Evolutionary conservation across 2,888 invertebrate species (phyloP).

Genomic region (Rhodophaea formosa): DNA sequence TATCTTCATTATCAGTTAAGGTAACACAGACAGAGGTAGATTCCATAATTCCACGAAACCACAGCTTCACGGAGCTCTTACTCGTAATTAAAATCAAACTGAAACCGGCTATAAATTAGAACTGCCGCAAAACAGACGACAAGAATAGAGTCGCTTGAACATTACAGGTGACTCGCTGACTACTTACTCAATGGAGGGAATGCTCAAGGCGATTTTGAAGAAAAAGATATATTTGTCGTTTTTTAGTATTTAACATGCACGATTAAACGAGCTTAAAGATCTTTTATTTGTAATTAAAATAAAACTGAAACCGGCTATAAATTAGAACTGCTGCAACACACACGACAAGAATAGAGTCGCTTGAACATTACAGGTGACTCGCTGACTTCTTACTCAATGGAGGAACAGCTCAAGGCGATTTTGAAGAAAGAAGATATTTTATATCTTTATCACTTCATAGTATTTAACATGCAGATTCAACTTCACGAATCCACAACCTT

Average conservation of each 20-base stretch:
- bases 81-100: conserved; percentile 28
- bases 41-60: conserved; percentile 9
- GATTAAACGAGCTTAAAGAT: too few species aligned
- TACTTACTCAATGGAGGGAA: too few species aligned
- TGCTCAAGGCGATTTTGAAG: too few species aligned
- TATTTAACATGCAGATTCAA: too few species aligned
- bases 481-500: too few species aligned
- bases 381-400: too few species aligned
- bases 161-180: conserved; percentile 11
- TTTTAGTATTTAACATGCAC: too few species aligned
- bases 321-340: conserved; percentile 20
- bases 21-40: neutral
- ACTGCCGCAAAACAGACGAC: conserved; percentile 13
- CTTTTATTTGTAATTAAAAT: conserved; percentile 26
- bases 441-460: too few species aligned
- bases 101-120: conserved; percentile 24
- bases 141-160: conserved; percentile 8
- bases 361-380: conserved; percentile 9
- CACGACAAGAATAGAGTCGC: conserved; percentile 9
- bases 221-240: too few species aligned
- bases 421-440: too few species aligned
- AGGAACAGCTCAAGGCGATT: too few species aligned
- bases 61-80: conserved; percentile 14
- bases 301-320: conserved; percentile 25
- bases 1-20: neutral